Conservation (phyloP, 2,797 vertebrate genomes). For the Thripadectes ignobilis region DNA sequence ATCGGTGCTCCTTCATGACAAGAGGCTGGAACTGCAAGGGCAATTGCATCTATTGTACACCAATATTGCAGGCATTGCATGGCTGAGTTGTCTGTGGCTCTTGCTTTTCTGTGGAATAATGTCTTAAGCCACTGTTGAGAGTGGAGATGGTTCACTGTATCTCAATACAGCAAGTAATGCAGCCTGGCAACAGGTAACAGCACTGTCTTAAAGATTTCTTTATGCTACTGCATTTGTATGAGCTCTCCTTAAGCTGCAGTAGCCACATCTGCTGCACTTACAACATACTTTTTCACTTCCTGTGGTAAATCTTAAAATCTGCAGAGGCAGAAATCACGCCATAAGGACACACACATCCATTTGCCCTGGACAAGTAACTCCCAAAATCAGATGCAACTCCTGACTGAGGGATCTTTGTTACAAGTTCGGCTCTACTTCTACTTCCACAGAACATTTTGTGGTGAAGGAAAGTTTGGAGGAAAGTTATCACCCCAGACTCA, state of each 20-base stretch:
- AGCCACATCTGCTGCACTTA: background rate
- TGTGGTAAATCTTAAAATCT: background rate
- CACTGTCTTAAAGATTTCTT: background rate
- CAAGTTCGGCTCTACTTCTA: background rate
- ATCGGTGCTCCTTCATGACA: background rate
- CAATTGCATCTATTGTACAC: background rate
- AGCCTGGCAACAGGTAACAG: background rate
- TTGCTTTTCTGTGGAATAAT: background rate
- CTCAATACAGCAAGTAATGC: background rate
- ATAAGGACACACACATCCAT: background rate
- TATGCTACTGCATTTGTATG: background rate
- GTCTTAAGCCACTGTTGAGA: background rate
- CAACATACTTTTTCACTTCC: background rate
- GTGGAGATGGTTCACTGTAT: background rate
- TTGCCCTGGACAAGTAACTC: background rate
- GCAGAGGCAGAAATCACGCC: background rate
- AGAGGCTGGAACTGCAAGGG: background rate
- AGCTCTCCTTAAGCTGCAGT: background rate
- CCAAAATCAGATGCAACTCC: background rate
- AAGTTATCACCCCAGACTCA: background rate
- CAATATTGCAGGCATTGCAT: fast-evolving
- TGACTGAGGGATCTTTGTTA: background rate
- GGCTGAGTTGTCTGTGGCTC: background rate
- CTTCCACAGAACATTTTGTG: background rate
- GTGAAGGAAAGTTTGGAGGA: background rate